Evolutionary conservation across 2,888 invertebrate species (phyloP), one percentile per base, ranked within the genome.

Genomic region (Melipona beecheii): DNA sequence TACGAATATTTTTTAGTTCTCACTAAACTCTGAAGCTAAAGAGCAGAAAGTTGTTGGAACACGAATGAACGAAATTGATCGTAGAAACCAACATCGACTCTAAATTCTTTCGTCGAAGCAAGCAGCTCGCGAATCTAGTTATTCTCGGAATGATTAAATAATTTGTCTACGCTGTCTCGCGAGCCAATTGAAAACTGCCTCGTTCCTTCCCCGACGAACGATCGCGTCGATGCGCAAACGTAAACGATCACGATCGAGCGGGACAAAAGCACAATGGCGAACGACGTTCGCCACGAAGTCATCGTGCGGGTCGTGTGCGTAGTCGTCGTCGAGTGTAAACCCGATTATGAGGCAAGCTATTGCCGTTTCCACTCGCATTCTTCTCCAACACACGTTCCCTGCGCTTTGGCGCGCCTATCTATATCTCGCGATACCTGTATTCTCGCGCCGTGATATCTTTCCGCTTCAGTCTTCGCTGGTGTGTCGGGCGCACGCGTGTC

Each of bases 331-430:
- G 56, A 36, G 21, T 65, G 54, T 56, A 75, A 83, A 83, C 75
- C 52, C 43, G 64, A 83, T 83, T 83, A 73, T 31, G 60, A 71
- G 58, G 50, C 70, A 52, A 70, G 70, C 76, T 76, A 76, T 83
- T 43, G 43, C 76, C 76, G 36, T 74, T 77, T 74, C 50, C 74
- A 68, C n/a, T 11, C 56, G 62, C 71, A 66, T 71, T 21, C 68
- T 50, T 58, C 58, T 73, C 54, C 1, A 2, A 71, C 43, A 60
- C 36, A 43, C 43, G 17, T 65, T n/a, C n/a, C 5, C n/a, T 21
- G 19, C 4, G 11, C 65, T 6, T 43, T 1, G 3, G 36, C 36
- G 6, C 0, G 15, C 43, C 15, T n/a, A 2, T n/a, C 17, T 50
- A 11, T 13, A 56, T 27, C 56, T 56, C 36, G 11, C 58, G 65